Conservation (phyloP, 2,888 invertebrate species). For the Cheilosia grossa region DNA sequence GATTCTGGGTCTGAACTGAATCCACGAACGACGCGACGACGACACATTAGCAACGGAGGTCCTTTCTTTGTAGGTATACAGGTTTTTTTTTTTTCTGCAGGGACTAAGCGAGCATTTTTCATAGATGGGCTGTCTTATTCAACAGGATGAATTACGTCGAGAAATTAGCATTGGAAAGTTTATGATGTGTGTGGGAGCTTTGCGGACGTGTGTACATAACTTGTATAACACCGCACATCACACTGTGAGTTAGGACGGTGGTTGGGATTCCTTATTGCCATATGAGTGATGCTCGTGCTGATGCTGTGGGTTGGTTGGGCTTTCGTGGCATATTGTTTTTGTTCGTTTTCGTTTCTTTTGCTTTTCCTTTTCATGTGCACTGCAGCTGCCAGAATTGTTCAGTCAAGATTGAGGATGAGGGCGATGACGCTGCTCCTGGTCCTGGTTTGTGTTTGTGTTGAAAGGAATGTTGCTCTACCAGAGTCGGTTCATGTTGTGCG, state of each 20-base stretch:
- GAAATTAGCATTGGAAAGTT: slow-evolving; percentile 72
- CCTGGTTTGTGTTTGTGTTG: slow-evolving; percentile 13
- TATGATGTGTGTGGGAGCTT: slow-evolving; percentile 64
- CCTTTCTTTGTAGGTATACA: slow-evolving; percentile 4
- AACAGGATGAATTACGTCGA: slow-evolving; percentile 69
- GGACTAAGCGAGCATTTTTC: slow-evolving; percentile 55
- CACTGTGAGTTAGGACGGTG: neutral
- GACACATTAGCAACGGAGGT: slow-evolving; percentile 12
- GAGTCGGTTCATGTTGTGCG: slow-evolving; percentile 34
- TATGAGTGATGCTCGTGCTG: slow-evolving; percentile 39
- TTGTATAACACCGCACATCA: slow-evolving; percentile 37
- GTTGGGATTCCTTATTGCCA: neutral
- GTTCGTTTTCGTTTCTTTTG: slow-evolving; percentile 36
- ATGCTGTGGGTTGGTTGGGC: slow-evolving; percentile 47
- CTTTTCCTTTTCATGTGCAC: slow-evolving; percentile 42
- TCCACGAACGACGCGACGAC: neutral
- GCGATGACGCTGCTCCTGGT: neutral
- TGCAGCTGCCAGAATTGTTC: slow-evolving; percentile 66
- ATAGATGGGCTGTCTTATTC: slow-evolving; percentile 67
- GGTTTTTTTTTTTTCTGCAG: slow-evolving; percentile 17
- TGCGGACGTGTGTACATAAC: slow-evolving; percentile 61
- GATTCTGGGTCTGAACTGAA: slow-evolving; percentile 13
- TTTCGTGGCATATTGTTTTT: slow-evolving; percentile 53
- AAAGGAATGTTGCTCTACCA: slow-evolving; percentile 43
- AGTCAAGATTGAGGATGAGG: slow-evolving; percentile 39